Percentiles rank a stretch among this genome's conserved stretches.
Conservation (phyloP, 92 coral and sea anemone genomes). For the Muricea muricata region DNA sequence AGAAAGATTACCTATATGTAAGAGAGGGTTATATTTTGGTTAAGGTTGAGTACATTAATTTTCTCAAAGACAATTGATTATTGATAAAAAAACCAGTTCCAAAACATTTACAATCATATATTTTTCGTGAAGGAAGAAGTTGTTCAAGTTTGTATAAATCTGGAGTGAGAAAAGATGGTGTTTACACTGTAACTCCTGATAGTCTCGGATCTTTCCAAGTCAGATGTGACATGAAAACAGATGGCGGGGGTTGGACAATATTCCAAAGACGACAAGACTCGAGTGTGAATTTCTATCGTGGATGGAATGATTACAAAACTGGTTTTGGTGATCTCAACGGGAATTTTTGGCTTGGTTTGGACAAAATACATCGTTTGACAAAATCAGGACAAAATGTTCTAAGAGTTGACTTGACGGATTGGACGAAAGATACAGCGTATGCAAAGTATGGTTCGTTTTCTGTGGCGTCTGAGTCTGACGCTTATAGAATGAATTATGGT, state of each 20-base stretch:
- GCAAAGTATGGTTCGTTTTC: no score
- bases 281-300: slow-evolving; percentile 20
- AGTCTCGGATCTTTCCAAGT: not conserved
- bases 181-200: not conserved
- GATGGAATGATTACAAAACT: not conserved
- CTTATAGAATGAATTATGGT: no score
- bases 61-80: no score
- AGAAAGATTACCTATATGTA: no score
- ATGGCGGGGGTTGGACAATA: not conserved
- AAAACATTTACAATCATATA: no score
- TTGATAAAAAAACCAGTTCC: no score
- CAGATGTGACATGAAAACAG: slow-evolving; percentile 13
- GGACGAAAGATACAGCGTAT: no score
- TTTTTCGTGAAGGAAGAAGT: not conserved
- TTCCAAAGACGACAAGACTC: not conserved
- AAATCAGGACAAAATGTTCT: not conserved
- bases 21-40: no score
- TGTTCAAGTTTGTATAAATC: not conserved
- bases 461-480: no score
- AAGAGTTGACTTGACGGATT: not conserved
- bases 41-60: no score
- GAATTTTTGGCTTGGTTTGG: not conserved
- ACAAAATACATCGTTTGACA: not conserved
- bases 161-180: not conserved
- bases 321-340: slow-evolving; percentile 7